Percentiles rank a stretch among this genome's conserved stretches.
phyloP scores from a whole-genome alignment of 2,797 vertebrate species.

The Chelon auratus region DNA sequence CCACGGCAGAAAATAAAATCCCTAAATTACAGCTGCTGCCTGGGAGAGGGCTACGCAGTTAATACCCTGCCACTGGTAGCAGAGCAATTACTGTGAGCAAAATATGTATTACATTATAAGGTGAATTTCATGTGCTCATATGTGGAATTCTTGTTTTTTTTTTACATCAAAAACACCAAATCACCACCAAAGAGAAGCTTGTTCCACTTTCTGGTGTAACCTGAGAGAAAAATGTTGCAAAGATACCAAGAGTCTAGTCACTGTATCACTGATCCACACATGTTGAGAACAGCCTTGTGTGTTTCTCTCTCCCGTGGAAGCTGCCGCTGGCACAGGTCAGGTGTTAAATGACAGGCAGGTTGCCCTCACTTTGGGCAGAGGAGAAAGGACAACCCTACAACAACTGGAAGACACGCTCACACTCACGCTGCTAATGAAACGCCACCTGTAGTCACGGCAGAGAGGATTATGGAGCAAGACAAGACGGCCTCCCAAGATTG shows the following conservation, averaged over 20 bases:
- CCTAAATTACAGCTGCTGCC: slow-evolving; percentile 57
- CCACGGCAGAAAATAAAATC: slow-evolving; percentile 38
- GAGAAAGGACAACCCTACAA: slow-evolving; percentile 28
- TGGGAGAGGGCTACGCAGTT: slow-evolving; percentile 35
- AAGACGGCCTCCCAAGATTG: slow-evolving; percentile 9
- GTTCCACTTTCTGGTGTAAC: neutral
- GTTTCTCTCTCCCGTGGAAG: slow-evolving; percentile 34
- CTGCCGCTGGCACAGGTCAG: slow-evolving; percentile 34
- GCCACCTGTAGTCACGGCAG: slow-evolving; percentile 59
- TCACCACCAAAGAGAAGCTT: slow-evolving; percentile 8
- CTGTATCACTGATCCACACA: neutral
- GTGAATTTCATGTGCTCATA: neutral
- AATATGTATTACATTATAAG: slow-evolving; percentile 42
- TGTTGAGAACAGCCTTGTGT: slow-evolving; percentile 14
- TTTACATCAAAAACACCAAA: slow-evolving; percentile 41
- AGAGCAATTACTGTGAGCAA: slow-evolving; percentile 50
- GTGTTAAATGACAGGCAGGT: slow-evolving; percentile 55
- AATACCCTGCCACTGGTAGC: slow-evolving; percentile 29
- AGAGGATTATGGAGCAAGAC: slow-evolving; percentile 49
- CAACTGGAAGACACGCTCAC: slow-evolving; percentile 24
- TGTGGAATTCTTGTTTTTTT: too few relatives aligned
- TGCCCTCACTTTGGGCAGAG: slow-evolving; percentile 28
- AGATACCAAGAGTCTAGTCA: neutral
- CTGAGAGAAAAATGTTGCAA: neutral
- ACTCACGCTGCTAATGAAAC: slow-evolving; percentile 37